Evolutionary conservation across 2,888 invertebrate genomes (phyloP).

Genomic region (Meganola albula): DNA sequence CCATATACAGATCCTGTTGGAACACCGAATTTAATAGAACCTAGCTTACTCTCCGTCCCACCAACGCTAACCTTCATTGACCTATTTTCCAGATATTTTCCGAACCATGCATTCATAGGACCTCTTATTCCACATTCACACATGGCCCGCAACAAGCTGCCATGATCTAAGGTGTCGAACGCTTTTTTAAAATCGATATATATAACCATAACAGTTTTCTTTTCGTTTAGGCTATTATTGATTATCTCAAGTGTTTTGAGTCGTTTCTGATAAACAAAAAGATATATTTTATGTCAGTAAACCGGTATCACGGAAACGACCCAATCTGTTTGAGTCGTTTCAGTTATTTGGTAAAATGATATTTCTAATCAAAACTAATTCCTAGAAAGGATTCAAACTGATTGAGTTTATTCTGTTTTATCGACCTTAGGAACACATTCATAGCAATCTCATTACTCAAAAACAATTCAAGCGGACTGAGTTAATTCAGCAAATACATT

Average conservation of each 20-base stretch:
- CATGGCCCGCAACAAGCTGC: too few species aligned
- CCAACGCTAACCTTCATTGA: too few species aligned
- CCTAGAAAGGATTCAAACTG: slow-evolving; percentile 9
- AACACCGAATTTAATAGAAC: too few species aligned
- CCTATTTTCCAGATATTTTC: too few species aligned
- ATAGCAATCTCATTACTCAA: slow-evolving; percentile 4
- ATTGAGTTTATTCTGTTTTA: slow-evolving; percentile 11
- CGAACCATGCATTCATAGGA: too few species aligned
- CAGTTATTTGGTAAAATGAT: slow-evolving; percentile 8
- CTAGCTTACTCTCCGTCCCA: too few species aligned
- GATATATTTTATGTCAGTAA: slow-evolving; percentile 8
- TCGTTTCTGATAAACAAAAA: slow-evolving; percentile 9
- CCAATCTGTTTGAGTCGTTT: slow-evolving; percentile 11
- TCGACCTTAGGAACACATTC: slow-evolving; percentile 5
- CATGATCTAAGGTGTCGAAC: too few species aligned
- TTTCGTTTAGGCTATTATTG: too few species aligned
- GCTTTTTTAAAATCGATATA: too few species aligned
- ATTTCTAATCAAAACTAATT: slow-evolving; percentile 7
- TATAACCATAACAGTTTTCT: too few species aligned
- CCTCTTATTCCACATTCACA: too few species aligned
- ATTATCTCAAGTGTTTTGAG: slow-evolving; percentile 7
- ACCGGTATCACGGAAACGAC: slow-evolving; percentile 6
- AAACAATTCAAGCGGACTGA: slow-evolving; percentile 9
- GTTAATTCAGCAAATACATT: slow-evolving; percentile 10
- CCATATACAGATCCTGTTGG: too few species aligned